Percentiles rank a stretch among this genome's conserved stretches.
These are phyloP conservation scores for Limonius californicus DNA, from an alignment of 1,140 invertebrate genomes.

Conservation along the genomic window DNA sequence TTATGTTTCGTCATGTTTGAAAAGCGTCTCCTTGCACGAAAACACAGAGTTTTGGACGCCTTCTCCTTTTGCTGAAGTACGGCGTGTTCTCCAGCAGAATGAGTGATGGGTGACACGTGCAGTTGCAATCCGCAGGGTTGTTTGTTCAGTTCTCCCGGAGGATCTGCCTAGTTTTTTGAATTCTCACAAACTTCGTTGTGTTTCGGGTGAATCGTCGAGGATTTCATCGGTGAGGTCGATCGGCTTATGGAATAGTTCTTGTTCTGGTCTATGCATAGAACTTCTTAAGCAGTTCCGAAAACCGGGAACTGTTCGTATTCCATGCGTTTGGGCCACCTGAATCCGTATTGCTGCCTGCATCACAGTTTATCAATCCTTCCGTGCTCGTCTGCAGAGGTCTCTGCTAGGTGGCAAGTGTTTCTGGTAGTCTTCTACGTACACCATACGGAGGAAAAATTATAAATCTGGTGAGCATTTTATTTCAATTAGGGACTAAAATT, in stretches of 20 bases:
- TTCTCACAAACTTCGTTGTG: conserved; percentile 44
- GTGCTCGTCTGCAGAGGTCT: conserved; percentile 89
- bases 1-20: conserved; percentile 79
- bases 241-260: conserved; percentile 42
- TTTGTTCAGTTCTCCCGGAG: conserved; percentile 55
- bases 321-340: conserved; percentile 95
- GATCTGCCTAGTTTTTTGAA: conserved; percentile 74
- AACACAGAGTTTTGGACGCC: conserved; percentile 81
- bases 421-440: conserved; percentile 90
- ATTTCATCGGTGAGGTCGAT: conserved; percentile 48
- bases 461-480: conserved; percentile 89
- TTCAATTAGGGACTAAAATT: conserved; percentile 91
- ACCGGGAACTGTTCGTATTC: conserved; percentile 86
- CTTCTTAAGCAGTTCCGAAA: conserved; percentile 72
- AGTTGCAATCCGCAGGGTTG: conserved; percentile 60
- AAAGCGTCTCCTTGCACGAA: conserved; percentile 88
- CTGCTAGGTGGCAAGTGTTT: conserved; percentile 89
- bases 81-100: conserved; percentile 61
- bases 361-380: conserved; percentile 88
- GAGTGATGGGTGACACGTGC: conserved; percentile 72
- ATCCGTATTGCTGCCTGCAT: conserved; percentile 95
- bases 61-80: conserved; percentile 63
- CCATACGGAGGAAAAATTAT: conserved; percentile 89
- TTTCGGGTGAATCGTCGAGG: conserved; percentile 47
- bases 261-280: conserved; percentile 83